Conservation (phyloP, 2,113 vertebrate genomes). For the Etia nguti region DNA sequence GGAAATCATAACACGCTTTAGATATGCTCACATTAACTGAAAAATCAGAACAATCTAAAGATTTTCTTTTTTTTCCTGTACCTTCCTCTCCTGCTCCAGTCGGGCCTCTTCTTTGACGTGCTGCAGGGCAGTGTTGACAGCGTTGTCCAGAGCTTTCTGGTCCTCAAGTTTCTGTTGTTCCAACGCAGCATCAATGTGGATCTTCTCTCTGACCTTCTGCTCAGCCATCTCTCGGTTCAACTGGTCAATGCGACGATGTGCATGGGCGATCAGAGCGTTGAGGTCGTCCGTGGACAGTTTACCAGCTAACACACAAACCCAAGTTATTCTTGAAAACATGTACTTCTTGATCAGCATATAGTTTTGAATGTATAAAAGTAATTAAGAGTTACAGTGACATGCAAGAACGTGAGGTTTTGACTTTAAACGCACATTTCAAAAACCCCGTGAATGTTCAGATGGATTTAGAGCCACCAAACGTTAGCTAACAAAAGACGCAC, state of each 20-base stretch:
- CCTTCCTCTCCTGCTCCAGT: slow-evolving; percentile 88
- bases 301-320: slow-evolving; percentile 72
- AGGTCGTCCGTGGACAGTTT: slow-evolving; percentile 85
- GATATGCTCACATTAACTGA: not conserved
- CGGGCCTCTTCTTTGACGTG: slow-evolving; percentile 78
- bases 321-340: not conserved
- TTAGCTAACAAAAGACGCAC: not conserved
- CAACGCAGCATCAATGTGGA: slow-evolving; percentile 83
- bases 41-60: not conserved
- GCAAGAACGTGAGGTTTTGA: not conserved
- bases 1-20: accelerated
- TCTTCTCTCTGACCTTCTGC: slow-evolving; percentile 85
- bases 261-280: slow-evolving; percentile 90
- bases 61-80: slow-evolving; percentile 3
- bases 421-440: accelerated
- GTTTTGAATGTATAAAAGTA: not conserved
- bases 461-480: not conserved
- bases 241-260: slow-evolving; percentile 94
- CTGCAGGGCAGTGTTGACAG: slow-evolving; percentile 78
- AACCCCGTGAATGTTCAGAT: accelerated
- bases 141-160: slow-evolving; percentile 75
- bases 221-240: slow-evolving; percentile 86
- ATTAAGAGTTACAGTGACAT: not conserved
- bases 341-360: not conserved
- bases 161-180: slow-evolving; percentile 88